Evolutionary conservation across 2,797 vertebrate species (phyloP).

Genomic region (Acanthornis magna): DNA sequence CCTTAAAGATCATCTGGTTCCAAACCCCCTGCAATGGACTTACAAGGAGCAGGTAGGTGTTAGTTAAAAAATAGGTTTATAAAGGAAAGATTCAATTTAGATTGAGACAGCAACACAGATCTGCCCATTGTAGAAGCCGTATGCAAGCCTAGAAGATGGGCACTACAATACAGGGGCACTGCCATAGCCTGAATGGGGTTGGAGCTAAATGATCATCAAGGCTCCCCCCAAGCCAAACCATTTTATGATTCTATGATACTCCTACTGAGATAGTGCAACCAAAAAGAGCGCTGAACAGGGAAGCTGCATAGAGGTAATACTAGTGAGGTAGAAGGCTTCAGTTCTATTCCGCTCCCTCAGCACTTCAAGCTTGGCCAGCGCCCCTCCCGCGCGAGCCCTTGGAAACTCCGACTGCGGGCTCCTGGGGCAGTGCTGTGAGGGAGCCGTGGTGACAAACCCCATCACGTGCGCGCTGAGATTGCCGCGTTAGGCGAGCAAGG

Average conservation of each 20-base stretch:
- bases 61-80: neutral
- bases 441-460: accelerated
- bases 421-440: accelerated
- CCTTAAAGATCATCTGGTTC: accelerated
- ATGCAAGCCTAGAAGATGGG: accelerated
- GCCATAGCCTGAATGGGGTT: accelerated
- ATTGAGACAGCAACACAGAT: neutral
- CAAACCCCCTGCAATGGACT: accelerated
- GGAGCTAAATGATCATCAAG: neutral
- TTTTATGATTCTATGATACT: too few relatives aligned
- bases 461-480: accelerated
- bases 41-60: accelerated
- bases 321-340: accelerated
- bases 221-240: neutral
- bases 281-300: accelerated
- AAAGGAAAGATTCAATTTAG: neutral
- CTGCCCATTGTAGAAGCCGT: accelerated
- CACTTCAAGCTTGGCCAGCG: accelerated
- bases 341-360: neutral
- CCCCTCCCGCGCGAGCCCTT: accelerated
- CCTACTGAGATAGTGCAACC: accelerated
- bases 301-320: accelerated
- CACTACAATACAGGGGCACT: accelerated
- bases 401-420: accelerated
- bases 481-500: accelerated